Evolutionary conservation across 2,888 invertebrate genomes (phyloP).

Genomic region (Chrysolina americana): DNA sequence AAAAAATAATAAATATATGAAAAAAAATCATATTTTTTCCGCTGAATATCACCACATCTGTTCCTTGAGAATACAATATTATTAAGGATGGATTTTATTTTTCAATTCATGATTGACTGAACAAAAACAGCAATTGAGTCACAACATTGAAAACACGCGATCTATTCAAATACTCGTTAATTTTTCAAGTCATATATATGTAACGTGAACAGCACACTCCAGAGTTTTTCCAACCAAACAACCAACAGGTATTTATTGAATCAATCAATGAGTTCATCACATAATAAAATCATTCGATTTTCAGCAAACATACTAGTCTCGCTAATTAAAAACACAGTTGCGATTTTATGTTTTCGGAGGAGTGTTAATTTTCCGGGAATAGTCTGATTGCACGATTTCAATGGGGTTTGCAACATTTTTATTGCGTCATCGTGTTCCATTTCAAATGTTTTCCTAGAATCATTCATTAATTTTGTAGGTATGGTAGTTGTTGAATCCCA

Average conservation of each 20-base stretch:
- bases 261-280: background rate
- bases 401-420: background rate
- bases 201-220: background rate
- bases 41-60: no score
- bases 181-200: constrained; percentile 1
- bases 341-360: background rate
- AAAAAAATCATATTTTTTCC: no score
- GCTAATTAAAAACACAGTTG: background rate
- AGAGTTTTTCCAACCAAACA: background rate
- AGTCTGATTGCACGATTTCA: background rate
- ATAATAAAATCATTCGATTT: background rate
- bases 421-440: background rate
- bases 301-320: background rate
- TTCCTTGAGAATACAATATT: no score
- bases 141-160: background rate
- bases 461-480: no score
- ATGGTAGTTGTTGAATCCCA: no score
- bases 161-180: background rate
- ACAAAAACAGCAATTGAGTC: background rate
- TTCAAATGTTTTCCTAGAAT: no score
- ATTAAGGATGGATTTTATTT: background rate
- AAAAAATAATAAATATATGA: no score
- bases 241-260: constrained; percentile 7
- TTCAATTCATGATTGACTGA: background rate
- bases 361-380: background rate